phyloP scores from a whole-genome alignment of 2,113 vertebrate species.

The Pterocles burchelli region DNA sequence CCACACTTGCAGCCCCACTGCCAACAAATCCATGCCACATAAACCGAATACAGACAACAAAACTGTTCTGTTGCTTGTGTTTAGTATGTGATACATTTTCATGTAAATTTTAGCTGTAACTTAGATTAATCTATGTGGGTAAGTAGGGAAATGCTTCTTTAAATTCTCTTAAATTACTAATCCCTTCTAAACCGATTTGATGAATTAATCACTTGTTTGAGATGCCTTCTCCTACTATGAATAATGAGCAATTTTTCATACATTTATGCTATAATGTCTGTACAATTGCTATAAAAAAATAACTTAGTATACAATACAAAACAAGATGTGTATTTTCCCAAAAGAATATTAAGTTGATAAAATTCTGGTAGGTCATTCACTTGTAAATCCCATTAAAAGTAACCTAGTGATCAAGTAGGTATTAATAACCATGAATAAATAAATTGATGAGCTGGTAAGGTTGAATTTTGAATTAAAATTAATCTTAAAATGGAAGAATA shows the following conservation, averaged over 20 bases:
- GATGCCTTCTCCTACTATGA: background rate
- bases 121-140: background rate
- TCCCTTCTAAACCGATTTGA: background rate
- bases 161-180: conserved; percentile 21
- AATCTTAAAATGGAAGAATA: background rate
- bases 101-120: background rate
- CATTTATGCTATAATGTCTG: background rate
- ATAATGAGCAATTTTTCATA: background rate
- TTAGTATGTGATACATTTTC: background rate
- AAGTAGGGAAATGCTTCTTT: background rate
- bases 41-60: background rate
- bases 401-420: background rate
- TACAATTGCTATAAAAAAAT: background rate
- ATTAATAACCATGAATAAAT: background rate
- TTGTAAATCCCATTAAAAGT: background rate
- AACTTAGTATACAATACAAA: background rate
- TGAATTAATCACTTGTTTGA: background rate
- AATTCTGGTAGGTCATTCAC: background rate
- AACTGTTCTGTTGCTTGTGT: background rate
- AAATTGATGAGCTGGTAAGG: background rate
- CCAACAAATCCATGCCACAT: background rate
- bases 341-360: background rate
- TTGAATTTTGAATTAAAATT: background rate
- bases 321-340: background rate
- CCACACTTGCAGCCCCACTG: background rate